phyloP scores from a whole-genome alignment of 2,113 vertebrate species.

The Pelobates fuscus region DNA sequence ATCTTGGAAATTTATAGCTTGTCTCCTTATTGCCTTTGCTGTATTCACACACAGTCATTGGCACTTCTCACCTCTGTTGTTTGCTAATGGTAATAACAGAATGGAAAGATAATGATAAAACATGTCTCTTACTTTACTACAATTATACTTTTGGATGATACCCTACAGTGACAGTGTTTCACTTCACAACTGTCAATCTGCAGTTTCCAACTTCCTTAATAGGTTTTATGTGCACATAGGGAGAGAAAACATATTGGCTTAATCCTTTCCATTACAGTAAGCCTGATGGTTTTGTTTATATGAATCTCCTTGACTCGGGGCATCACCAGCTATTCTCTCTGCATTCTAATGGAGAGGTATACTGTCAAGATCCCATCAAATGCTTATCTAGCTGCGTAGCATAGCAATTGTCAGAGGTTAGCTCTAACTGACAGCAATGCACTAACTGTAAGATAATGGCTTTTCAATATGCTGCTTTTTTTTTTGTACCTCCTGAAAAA shows the following conservation, averaged over 20 bases:
- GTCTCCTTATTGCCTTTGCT: no score
- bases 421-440: conserved; percentile 31
- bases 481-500: conserved; percentile 40
- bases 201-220: background rate
- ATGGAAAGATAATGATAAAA: no score
- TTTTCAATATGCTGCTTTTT: conserved; percentile 33
- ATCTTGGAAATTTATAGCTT: no score
- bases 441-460: conserved; percentile 43
- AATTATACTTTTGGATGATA: background rate
- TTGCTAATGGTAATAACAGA: no score
- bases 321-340: background rate
- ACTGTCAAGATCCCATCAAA: conserved; percentile 19
- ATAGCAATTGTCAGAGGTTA: conserved; percentile 34
- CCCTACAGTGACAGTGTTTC: background rate
- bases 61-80: no score
- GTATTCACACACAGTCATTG: no score
- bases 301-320: background rate
- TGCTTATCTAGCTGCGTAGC: conserved; percentile 34
- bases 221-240: conserved; percentile 11
- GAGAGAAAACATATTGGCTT: background rate
- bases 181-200: background rate
- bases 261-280: conserved; percentile 21
- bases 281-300: conserved; percentile 3
- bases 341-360: conserved; percentile 28
- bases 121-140: no score